A percentile compares a stretch with the other conserved stretches of the same genome.
These are phyloP conservation scores for Caerostris extrusa DNA, from an alignment of 1,140 invertebrate species.

Conservation along the genomic window DNA sequence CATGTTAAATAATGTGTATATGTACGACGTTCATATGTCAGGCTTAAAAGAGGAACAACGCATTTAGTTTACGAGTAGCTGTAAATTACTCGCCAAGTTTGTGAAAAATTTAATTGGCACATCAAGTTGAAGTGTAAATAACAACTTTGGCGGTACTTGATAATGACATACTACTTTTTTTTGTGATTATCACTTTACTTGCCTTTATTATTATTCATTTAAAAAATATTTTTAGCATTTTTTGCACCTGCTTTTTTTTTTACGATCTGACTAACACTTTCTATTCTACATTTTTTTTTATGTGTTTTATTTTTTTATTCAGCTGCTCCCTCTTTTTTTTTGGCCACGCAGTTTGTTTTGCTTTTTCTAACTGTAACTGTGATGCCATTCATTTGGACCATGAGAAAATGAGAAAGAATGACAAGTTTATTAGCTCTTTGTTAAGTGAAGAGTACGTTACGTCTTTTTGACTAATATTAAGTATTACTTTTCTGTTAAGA, in stretches of 20 bases:
- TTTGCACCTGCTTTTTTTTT: background rate
- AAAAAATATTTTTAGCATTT: background rate
- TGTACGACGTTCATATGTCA: background rate
- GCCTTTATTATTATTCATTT: background rate
- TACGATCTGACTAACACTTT: background rate
- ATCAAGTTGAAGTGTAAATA: background rate
- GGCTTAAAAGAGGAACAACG: background rate
- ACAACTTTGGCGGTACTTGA: background rate
- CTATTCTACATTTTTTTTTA: background rate
- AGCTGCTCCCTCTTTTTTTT: background rate
- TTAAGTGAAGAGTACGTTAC: too few species aligned
- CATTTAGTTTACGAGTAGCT: background rate
- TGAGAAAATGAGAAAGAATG: background rate
- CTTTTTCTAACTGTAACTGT: background rate
- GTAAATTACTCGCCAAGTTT: conserved; percentile 27
- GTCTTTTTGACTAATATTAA: background rate
- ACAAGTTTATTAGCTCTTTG: too few species aligned
- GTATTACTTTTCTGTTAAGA: too few species aligned
- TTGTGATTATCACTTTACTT: background rate
- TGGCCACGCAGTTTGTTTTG: background rate
- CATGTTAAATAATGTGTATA: background rate
- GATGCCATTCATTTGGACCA: background rate
- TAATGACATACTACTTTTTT: conserved; percentile 1
- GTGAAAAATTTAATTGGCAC: background rate
- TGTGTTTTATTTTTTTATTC: background rate